phyloP scores from a whole-genome alignment of 37 sponge, comb jelly and placozoan genomes.

The Sycon ciliatum region DNA sequence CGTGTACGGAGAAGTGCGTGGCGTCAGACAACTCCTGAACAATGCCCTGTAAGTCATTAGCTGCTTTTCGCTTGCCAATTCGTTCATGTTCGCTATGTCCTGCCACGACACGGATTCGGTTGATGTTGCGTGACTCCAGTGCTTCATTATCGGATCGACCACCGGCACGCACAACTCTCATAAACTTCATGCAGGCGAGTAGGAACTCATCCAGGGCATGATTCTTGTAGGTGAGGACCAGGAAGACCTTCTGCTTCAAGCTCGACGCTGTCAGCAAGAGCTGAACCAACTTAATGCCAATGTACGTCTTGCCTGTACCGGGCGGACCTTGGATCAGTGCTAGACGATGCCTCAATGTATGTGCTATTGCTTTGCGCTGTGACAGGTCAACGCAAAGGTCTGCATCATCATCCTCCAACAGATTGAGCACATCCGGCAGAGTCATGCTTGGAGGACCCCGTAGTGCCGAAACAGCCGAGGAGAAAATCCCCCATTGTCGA shows the following conservation, averaged over 20 bases:
- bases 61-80: no score
- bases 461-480: no score
- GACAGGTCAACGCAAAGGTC: conserved; percentile 60
- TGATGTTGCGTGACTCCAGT: conserved; percentile 37
- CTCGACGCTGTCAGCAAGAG: conserved; percentile 29
- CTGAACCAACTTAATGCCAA: conserved; percentile 69
- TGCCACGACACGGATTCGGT: no score
- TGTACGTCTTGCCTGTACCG: conserved; percentile 86
- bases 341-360: conserved; percentile 60
- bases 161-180: conserved; percentile 66
- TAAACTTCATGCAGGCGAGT: conserved; percentile 31
- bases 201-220: conserved; percentile 95
- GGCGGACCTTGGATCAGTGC: conserved; percentile 95
- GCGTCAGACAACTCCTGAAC: no score
- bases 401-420: no score
- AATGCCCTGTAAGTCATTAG: no score
- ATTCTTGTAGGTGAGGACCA: conserved; percentile 87
- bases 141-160: conserved; percentile 68
- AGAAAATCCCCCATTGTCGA: not conserved
- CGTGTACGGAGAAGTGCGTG: no score
- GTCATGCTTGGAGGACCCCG: no score
- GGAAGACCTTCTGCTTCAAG: conserved; percentile 43
- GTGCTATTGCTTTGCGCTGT: conserved; percentile 53
- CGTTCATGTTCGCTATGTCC: no score
- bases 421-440: no score